These are phyloP conservation scores for Aeoliscus strigatus DNA, from an alignment of 2,797 vertebrate species.

Conservation along the genomic window DNA sequence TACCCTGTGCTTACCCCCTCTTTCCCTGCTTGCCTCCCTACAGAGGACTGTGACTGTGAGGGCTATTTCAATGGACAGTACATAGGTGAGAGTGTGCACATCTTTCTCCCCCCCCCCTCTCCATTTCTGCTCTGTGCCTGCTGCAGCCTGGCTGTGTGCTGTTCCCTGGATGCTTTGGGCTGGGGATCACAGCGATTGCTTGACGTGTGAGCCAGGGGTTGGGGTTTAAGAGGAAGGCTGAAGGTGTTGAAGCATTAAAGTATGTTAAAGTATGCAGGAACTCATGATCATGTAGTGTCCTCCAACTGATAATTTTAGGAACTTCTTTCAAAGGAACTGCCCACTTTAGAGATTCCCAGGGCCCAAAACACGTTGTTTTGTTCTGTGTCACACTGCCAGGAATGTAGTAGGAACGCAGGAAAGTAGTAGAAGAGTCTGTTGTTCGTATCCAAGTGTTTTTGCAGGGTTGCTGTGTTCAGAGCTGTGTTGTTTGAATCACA, in stretches of 20 bases:
- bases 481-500: too few species aligned
- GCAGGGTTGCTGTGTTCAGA: too few species aligned
- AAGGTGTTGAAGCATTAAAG: conserved; percentile 15
- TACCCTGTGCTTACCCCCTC: conserved; percentile 66
- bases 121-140: conserved; percentile 58
- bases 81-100: conserved; percentile 86
- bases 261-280: conserved; percentile 2
- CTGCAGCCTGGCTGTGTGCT: conserved; percentile 61
- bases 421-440: too few species aligned
- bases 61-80: conserved; percentile 95
- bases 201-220: conserved; percentile 24
- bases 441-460: too few species aligned
- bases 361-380: too few species aligned
- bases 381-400: too few species aligned
- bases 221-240: conserved; percentile 30
- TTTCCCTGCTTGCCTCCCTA: conserved; percentile 76
- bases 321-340: too few species aligned
- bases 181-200: conserved; percentile 27
- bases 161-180: conserved; percentile 36
- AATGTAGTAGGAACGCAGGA: too few species aligned
- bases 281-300: too few species aligned
- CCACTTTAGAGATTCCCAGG: too few species aligned
- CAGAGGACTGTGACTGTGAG: conserved; percentile 96
- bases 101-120: conserved; percentile 59
- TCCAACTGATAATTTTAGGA: too few species aligned